A percentile compares a stretch with the other conserved stretches of the same genome.
These are phyloP conservation scores for Quadroppia sp. DNA, from an alignment of 2,888 invertebrate genomes.

Conservation along the genomic window DNA sequence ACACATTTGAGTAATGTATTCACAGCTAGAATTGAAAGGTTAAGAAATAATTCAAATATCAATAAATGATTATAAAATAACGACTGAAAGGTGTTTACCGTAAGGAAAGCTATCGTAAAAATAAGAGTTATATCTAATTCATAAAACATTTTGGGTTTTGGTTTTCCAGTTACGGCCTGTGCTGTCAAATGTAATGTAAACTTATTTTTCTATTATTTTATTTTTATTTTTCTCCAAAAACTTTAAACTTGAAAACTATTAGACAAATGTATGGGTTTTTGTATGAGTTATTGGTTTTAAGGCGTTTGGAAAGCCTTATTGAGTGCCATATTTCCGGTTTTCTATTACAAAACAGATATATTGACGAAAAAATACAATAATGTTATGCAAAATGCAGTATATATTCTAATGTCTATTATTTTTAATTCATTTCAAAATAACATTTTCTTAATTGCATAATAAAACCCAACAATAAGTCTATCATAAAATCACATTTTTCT, in stretches of 20 bases:
- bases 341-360: slow-evolving; percentile 12
- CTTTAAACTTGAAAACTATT: neutral
- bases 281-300: slow-evolving; percentile 11
- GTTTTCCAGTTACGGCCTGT: neutral
- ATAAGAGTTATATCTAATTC: neutral
- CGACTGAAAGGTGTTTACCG: neutral
- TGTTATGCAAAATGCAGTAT: neutral
- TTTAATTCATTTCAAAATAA: slow-evolving; percentile 8
- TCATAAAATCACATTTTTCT: too few species aligned
- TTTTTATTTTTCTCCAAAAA: neutral
- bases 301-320: neutral
- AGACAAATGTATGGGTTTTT: neutral
- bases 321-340: slow-evolving; percentile 35
- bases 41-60: neutral
- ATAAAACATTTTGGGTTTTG: neutral
- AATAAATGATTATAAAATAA: neutral
- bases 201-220: neutral
- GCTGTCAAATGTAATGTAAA: neutral
- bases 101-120: neutral
- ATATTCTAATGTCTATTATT: neutral
- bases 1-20: neutral
- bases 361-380: neutral
- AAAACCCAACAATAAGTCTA: too few species aligned
- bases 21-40: neutral
- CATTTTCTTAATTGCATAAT: slow-evolving; percentile 13